Conservation (phyloP, 2,888 invertebrate genomes). For the Lithophane leautieri region DNA sequence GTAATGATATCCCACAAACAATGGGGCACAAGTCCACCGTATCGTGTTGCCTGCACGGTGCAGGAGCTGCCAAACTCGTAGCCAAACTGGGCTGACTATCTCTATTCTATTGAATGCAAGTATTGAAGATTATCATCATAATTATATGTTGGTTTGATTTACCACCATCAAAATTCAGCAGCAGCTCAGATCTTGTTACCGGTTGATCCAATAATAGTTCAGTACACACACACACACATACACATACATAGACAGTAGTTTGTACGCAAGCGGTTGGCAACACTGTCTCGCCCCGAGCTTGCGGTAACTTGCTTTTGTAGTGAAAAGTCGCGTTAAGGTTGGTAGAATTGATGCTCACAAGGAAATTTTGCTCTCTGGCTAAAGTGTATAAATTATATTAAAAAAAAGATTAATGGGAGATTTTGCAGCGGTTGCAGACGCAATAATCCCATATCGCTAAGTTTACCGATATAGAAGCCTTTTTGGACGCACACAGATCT, state of each 20-base stretch:
- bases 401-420: neutral
- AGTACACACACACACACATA: constrained; percentile 53
- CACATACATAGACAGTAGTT: constrained; percentile 65
- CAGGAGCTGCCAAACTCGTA: no score
- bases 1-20: no score
- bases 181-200: constrained; percentile 9
- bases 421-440: neutral
- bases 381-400: neutral
- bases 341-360: constrained; percentile 49
- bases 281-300: constrained; percentile 74
- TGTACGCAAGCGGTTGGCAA: constrained; percentile 74
- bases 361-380: no score
- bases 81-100: no score
- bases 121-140: no score
- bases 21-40: no score
- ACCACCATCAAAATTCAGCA: constrained; percentile 27
- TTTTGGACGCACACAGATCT: no score
- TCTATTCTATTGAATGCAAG: no score
- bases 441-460: no score
- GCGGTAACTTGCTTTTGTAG: constrained; percentile 75
- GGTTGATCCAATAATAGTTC: constrained; percentile 71
- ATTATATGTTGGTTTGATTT: neutral
- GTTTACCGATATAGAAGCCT: neutral
- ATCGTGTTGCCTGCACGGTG: no score
- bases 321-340: constrained; percentile 59